Conservation (phyloP, 2,797 vertebrate genomes). For the Ambastaia sidthimunki region DNA sequence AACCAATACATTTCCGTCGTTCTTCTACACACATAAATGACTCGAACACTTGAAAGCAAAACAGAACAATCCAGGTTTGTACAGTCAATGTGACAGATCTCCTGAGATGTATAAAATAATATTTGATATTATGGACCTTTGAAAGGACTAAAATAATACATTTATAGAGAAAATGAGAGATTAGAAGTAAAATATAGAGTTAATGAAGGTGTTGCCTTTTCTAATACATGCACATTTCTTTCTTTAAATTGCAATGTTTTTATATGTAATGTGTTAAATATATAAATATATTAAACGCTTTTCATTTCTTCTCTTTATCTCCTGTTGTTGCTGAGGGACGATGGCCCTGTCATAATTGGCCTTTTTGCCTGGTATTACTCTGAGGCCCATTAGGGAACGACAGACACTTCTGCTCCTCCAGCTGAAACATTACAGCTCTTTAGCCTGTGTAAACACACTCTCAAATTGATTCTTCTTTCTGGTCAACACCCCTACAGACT, state of each 20-base stretch:
- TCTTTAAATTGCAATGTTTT: no score
- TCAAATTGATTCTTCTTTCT: constrained; percentile 34
- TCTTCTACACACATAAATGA: no score
- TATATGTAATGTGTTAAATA: neutral
- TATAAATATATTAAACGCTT: neutral
- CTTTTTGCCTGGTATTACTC: constrained; percentile 34
- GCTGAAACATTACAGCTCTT: constrained; percentile 55
- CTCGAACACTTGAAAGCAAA: no score
- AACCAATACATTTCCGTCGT: neutral
- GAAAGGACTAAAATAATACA: no score
- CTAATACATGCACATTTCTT: no score
- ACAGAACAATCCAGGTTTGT: no score
- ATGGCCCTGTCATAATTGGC: constrained; percentile 42
- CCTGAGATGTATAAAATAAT: no score
- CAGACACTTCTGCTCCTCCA: constrained; percentile 43
- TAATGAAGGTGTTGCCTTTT: no score
- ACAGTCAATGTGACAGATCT: no score
- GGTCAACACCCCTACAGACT: constrained; percentile 35
- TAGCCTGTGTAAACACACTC: constrained; percentile 56
- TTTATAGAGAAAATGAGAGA: no score
- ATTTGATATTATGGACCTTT: no score
- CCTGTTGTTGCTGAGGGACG: constrained; percentile 12
- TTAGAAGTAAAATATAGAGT: no score
- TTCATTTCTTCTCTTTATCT: neutral
- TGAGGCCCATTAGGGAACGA: constrained; percentile 46